Percentiles rank a stretch among this genome's conserved stretches.
Conservation (phyloP, 2,797 vertebrate species). For the Apodemus agrarius region DNA sequence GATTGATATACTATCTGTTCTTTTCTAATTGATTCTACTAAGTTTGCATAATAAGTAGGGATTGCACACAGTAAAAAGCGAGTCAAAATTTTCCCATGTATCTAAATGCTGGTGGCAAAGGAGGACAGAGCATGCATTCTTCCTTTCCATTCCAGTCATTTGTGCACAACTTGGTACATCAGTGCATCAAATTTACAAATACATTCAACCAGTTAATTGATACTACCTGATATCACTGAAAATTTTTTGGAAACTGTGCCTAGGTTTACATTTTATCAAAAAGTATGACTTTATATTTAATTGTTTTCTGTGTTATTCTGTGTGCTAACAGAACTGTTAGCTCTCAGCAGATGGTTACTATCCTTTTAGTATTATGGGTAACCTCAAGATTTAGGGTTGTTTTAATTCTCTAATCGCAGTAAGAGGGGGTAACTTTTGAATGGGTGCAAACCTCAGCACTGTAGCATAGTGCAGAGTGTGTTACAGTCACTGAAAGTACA, state of each 20-base stretch:
- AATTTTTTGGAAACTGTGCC: not conserved
- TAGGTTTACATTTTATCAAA: not conserved
- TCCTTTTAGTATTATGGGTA: not conserved
- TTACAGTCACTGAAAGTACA: not conserved
- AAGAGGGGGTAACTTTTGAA: not conserved
- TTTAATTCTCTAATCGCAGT: not conserved
- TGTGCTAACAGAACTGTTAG: not conserved
- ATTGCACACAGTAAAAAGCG: not conserved
- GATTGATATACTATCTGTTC: not conserved
- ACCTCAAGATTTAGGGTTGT: not conserved
- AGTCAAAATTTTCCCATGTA: slow-evolving; percentile 34
- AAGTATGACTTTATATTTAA: slow-evolving; percentile 30
- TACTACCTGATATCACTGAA: not conserved
- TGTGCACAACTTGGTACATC: not conserved
- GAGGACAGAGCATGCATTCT: not conserved
- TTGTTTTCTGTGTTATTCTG: not conserved
- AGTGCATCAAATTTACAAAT: slow-evolving; percentile 12
- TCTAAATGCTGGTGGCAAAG: not conserved
- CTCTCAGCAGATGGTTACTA: not conserved
- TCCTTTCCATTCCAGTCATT: not conserved
- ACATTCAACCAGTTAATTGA: not conserved
- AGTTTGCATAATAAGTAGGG: not conserved
- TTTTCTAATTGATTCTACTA: not conserved
- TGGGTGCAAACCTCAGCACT: not conserved
- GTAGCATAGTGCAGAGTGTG: not conserved